These are phyloP conservation scores for Ianthella basta DNA, from an alignment of 37 sponge, comb jelly and placozoan genomes.

Conservation along the genomic window DNA sequence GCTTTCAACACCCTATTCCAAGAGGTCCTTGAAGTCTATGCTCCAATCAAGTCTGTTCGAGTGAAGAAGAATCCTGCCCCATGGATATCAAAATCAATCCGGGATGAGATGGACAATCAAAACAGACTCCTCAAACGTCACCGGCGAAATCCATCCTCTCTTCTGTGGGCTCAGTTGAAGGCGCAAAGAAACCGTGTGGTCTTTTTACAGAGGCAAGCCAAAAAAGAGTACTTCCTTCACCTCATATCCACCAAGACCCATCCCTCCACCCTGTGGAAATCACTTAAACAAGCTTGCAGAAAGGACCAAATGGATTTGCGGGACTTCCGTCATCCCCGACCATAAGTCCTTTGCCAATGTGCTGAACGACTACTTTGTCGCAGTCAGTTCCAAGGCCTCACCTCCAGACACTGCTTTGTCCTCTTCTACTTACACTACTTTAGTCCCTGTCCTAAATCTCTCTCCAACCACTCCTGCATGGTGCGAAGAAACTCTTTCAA, in stretches of 20 bases:
- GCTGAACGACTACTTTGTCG: conserved; percentile 1
- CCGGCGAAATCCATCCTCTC: not conserved
- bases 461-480: conserved; percentile 3
- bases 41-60: conserved; percentile 28
- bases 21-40: conserved; percentile 15
- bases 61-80: conserved; percentile 13
- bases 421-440: not conserved
- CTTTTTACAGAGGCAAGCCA: not conserved
- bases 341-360: not conserved
- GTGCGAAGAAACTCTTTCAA: conserved; percentile 5
- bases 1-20: too few species aligned
- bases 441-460: not conserved
- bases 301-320: not conserved
- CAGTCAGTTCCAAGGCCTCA: not conserved
- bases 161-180: not conserved
- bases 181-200: conserved; percentile 4
- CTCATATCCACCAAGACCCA: not conserved
- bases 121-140: not conserved
- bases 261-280: conserved; percentile 2
- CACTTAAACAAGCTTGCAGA: not conserved
- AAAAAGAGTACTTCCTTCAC: conserved; percentile 11
- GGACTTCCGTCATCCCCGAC: not conserved
- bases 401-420: not conserved
- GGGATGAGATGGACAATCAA: conserved; percentile 17
- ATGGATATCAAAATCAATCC: not conserved